phyloP scores from a whole-genome alignment of 2,797 vertebrate genomes.

The Tympanoctomys barrerae region DNA sequence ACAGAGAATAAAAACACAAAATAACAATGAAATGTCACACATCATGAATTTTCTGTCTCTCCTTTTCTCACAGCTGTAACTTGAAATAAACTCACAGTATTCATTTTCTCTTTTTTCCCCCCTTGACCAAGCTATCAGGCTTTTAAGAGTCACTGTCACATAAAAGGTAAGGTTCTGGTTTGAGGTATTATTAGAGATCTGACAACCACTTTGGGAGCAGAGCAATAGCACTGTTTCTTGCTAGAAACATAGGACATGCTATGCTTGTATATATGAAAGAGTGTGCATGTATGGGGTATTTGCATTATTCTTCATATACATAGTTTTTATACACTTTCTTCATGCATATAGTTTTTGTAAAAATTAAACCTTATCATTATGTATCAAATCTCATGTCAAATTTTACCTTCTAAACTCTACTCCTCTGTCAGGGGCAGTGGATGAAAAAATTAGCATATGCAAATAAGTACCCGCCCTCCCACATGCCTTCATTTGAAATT shows the following conservation, averaged over 20 bases:
- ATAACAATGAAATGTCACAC: neutral
- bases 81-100: constrained; percentile 42
- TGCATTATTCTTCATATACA: neutral
- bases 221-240: constrained; percentile 25
- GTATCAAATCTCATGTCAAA: neutral
- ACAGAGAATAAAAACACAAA: constrained; percentile 9
- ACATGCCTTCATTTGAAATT: neutral
- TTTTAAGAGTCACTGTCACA: constrained; percentile 56
- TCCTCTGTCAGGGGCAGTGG: neutral
- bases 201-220: constrained; percentile 71
- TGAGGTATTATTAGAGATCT: constrained; percentile 46
- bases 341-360: neutral
- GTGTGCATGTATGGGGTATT: neutral
- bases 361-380: neutral
- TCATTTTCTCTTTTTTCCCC: neutral
- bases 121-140: neutral
- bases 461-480: fast-evolving
- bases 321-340: too few relatives aligned
- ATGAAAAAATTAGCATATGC: neutral
- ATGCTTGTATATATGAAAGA: neutral
- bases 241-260: neutral
- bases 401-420: constrained; percentile 2
- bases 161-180: neutral
- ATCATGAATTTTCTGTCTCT: neutral
- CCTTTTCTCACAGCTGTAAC: constrained; percentile 36